A percentile compares a stretch with the other conserved stretches of the same genome.
These are phyloP conservation scores for Pachyramphus minor DNA, from an alignment of 2,113 vertebrate species.

Conservation along the genomic window DNA sequence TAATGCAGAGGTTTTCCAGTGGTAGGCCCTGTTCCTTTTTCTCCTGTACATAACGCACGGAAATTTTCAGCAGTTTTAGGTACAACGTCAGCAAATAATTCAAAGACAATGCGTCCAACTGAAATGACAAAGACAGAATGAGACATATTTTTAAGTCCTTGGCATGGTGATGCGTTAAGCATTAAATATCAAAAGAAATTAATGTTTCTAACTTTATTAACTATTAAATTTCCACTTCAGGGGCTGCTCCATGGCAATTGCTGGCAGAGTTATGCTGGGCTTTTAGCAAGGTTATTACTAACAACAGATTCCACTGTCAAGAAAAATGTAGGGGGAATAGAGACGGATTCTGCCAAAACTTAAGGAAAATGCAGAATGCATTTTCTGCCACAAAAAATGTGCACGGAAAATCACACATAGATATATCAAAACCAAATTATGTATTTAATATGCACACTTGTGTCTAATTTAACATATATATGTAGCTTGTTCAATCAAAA, in stretches of 20 bases:
- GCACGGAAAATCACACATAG: neutral
- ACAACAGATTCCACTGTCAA: neutral
- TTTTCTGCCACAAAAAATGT: neutral
- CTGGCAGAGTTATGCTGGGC: neutral
- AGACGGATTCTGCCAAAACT: neutral
- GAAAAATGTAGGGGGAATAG: neutral
- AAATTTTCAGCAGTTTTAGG: conserved; percentile 97
- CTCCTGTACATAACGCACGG: conserved; percentile 91
- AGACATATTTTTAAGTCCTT: neutral
- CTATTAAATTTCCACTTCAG: neutral
- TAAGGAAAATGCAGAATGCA: neutral
- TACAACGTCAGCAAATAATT: conserved; percentile 90
- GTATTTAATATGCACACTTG: neutral
- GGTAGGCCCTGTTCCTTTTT: conserved; percentile 85
- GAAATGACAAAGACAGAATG: conserved; percentile 7
- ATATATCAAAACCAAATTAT: neutral
- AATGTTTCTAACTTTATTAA: neutral
- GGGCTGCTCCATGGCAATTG: neutral
- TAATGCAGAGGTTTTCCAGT: conserved; percentile 94
- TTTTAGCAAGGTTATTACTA: neutral
- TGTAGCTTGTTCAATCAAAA: neutral
- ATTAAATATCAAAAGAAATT: neutral
- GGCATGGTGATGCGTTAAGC: neutral
- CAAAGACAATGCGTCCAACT: conserved; percentile 90
- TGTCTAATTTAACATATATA: neutral